These are phyloP conservation scores for Entomobrya proxima DNA, from an alignment of 2,888 invertebrate genomes.

Conservation along the genomic window DNA sequence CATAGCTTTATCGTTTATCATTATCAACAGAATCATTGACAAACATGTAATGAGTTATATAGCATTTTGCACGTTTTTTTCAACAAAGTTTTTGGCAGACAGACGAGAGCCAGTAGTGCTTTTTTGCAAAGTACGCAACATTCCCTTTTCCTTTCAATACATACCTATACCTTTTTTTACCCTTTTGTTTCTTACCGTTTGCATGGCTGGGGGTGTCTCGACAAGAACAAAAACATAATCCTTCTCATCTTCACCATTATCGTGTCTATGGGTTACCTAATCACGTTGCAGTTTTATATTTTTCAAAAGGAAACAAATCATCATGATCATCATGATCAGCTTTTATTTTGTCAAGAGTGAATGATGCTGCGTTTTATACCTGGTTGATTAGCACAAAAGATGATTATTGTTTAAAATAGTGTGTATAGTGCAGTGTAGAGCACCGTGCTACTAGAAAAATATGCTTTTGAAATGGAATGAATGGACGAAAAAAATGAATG, in stretches of 20 bases:
- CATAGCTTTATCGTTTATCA: conserved; percentile 3
- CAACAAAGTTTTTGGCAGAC: conserved; percentile 15
- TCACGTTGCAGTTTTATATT: not conserved
- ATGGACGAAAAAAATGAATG: not conserved
- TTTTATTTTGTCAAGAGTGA: not conserved
- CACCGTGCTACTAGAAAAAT: not conserved
- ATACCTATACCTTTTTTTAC: not conserved
- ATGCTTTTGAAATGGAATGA: conserved; percentile 1
- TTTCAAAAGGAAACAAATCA: conserved; percentile 33
- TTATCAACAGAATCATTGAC: not conserved
- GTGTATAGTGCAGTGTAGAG: too few relatives aligned
- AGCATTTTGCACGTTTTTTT: conserved; percentile 21
- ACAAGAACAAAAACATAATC: not conserved
- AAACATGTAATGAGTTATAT: not conserved
- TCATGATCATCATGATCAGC: not conserved
- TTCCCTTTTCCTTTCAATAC: conserved; percentile 9
- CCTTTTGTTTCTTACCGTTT: conserved; percentile 4
- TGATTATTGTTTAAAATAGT: too few relatives aligned
- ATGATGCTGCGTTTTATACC: not conserved
- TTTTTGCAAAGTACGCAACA: not conserved
- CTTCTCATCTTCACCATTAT: conserved; percentile 8
- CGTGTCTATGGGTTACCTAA: conserved; percentile 10
- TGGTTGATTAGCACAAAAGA: not conserved
- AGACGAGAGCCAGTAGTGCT: conserved; percentile 29
- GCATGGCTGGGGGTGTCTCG: conserved; percentile 12